Percentiles rank a stretch among this genome's conserved stretches.
phyloP scores from a whole-genome alignment of 2,797 vertebrate genomes.

The Leptatherina wallacei region DNA sequence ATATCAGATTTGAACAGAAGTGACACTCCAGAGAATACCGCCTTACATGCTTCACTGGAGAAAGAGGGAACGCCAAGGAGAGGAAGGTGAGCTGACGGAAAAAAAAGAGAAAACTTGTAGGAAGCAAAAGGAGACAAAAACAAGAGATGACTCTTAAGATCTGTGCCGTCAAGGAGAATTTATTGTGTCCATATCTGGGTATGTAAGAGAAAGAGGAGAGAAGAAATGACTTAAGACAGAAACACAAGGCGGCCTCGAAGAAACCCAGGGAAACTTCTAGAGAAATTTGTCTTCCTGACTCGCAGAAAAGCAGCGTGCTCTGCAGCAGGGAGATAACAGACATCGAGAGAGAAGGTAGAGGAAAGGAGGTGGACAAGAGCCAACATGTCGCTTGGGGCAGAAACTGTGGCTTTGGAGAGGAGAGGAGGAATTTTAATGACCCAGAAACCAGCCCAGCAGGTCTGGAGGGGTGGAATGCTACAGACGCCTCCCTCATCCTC shows the following conservation, averaged over 20 bases:
- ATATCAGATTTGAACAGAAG: constrained; percentile 62
- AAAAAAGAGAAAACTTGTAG: constrained; percentile 19
- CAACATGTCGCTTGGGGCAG: constrained; percentile 70
- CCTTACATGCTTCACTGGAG: constrained; percentile 48
- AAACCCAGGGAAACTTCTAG: constrained; percentile 27
- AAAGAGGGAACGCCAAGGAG: constrained; percentile 26
- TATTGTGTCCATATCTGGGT: constrained; percentile 32
- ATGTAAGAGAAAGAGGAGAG: constrained; percentile 12
- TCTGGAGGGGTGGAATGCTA: constrained; percentile 76
- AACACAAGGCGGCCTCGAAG: constrained; percentile 29
- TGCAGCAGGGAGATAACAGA: constrained; percentile 67
- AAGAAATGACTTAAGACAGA: constrained; percentile 14
- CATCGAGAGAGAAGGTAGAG: constrained; percentile 29
- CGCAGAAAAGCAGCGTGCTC: constrained; percentile 28
- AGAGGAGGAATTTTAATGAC: constrained; percentile 78
- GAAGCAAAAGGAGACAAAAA: constrained; percentile 36
- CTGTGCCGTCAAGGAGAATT: constrained; percentile 43
- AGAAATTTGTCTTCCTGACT: constrained; percentile 45
- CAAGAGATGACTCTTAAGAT: constrained; percentile 44
- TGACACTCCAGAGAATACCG: constrained; percentile 49
- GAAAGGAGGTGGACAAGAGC: constrained; percentile 72
- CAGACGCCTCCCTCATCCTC: constrained; percentile 66
- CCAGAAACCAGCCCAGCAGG: constrained; percentile 82
- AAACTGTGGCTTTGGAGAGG: constrained; percentile 59
- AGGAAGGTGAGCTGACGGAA: constrained; percentile 26